Evolutionary conservation across 2,888 invertebrate genomes (phyloP).

Genomic region (Epinotia brunnichana): DNA sequence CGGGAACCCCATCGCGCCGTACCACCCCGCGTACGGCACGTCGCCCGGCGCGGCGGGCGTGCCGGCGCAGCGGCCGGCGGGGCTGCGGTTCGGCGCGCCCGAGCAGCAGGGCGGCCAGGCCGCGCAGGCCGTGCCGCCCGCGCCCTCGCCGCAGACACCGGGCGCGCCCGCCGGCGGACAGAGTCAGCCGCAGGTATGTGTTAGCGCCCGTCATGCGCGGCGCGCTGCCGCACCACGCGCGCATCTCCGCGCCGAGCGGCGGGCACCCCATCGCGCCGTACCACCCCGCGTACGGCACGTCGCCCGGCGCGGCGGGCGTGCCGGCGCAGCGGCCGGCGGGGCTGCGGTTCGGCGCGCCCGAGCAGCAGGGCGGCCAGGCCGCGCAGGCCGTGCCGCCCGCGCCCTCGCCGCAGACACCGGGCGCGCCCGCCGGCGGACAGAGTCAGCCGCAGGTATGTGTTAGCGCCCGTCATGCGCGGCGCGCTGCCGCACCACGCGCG

Average conservation of each 20-base stretch:
- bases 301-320: constrained; percentile 73
- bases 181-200: constrained; percentile 61
- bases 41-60: constrained; percentile 82
- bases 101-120: constrained; percentile 85
- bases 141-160: constrained; percentile 51
- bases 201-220: constrained; percentile 76
- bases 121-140: constrained; percentile 85
- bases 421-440: constrained; percentile 87
- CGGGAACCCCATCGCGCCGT: too few relatives aligned
- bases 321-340: constrained; percentile 70
- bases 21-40: constrained; percentile 66
- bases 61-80: constrained; percentile 67
- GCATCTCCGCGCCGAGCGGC: constrained; percentile 68
- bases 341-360: constrained; percentile 81
- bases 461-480: constrained; percentile 66
- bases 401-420: constrained; percentile 90
- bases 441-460: constrained; percentile 67
- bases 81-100: constrained; percentile 80
- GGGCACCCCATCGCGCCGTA: constrained; percentile 84
- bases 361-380: constrained; percentile 86
- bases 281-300: constrained; percentile 83
- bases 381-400: constrained; percentile 90
- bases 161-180: constrained; percentile 76
- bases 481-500: constrained; percentile 61
- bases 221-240: constrained; percentile 61